Evolutionary conservation across 2,113 vertebrate species (phyloP), one percentile per base, ranked within the genome.

Genomic region (Cyphomyrus plagiostoma): DNA sequence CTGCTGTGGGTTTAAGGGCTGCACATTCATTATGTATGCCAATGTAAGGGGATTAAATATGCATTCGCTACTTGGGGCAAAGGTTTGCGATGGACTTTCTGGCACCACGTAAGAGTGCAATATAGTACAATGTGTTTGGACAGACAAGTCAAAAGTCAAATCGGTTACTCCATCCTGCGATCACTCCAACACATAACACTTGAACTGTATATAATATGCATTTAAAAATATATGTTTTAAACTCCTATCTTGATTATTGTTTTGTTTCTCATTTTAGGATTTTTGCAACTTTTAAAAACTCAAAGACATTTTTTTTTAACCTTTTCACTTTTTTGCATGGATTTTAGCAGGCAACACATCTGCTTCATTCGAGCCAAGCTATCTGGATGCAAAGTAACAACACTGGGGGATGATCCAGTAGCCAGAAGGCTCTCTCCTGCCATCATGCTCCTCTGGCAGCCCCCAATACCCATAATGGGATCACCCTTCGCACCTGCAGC

Each of bases 11-110:
- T 86, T 92, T 50, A 74, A 88, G 88, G 88, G 89, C 52, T 77
- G 17, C 39, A 49, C 30, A 89, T 91, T 85, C 42, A 90, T 92
- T 89, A 91, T 90, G 87, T 90, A 91, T 85, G 49, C 26, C 62
- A 19, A 46, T 56, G 10, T 39, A 26, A 52, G 50, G 87, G 89
- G 89, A 91, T 91, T 80, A 90, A 91, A 90, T 56, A 91, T 90
- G 83, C 13, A 23, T 80, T 86, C 70, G 42, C 88, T 80, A 23
- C 74, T 89, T 84, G 45, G 86, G 62, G 85, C 89, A 88, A 87
- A 35, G 50, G 48, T 53, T 53, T 21, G 19, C 15, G 23, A 35
- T 13, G 86, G 39, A 50, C 23, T 35, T 86, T 50, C 13, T 3
- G 10, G n/a, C n/a, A 4, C 1, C 5, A 3, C 1, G 5, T 6